Base-by-base conservation (phyloP, 2,797 vertebrate species). In the Melanotaenia pygmaea region DNA sequence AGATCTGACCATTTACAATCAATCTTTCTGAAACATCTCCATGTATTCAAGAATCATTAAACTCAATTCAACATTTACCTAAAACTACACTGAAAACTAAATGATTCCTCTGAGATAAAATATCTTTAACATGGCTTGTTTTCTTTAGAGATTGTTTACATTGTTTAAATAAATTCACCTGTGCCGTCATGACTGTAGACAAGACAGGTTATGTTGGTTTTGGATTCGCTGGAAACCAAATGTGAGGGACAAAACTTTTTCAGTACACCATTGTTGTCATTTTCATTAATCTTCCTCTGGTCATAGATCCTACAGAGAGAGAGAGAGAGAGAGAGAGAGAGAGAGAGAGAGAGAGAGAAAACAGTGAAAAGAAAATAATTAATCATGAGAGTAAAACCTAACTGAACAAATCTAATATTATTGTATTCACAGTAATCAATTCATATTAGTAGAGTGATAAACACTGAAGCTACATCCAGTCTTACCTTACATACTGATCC, bases 171-270 rank as follows among this genome's bases (percentile, higher is more conserved):
- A 45, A 45, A 18, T 45, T 88, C 89, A 98, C 98, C 98, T 76
- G 97, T 94, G 86, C 97, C 98, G 0, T 99, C 96, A 5, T 99
- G 96, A 91, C 97, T 98, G 92, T 98, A 99, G 72, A 99, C 97
- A 16, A 99, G 95, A 83, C 98, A 99, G 80, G 97, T 99, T 91
- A 99, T 98, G 93, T 97, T 99, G 81, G 97, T 97, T 94, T 99
- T 99, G 82, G 96, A 97, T 87, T 98, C 97, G 5, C 97, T 98
- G 94, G 95, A 96, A 64, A 98, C 96, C 95, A 99, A 89, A 87
- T 98, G 96, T 76, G 96, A 97, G 1, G 98, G 98, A 83, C 97
- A 98, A 88, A 99, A 99, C 84, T 98, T 99, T 90, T 99, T 98
- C 59, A 99, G 92, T 0, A 99, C 97, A 0, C 98, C 97, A 0